Evolutionary conservation across 2,113 vertebrate species (phyloP), one percentile per base, ranked within the genome.

Genomic region (Trichechus manatus): DNA sequence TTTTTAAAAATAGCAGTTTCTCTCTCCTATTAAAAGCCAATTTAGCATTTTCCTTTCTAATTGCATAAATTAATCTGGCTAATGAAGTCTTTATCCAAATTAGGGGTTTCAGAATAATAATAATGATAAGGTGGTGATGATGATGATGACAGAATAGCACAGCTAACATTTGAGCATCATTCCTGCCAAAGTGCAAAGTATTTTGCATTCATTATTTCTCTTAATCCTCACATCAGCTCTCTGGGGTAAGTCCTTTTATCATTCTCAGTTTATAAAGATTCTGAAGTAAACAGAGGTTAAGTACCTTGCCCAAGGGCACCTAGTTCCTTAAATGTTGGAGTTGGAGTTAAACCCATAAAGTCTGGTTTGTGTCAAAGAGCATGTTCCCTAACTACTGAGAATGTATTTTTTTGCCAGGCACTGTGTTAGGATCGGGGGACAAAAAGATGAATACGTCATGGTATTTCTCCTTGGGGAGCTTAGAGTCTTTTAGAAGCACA

Each of bases 61-160:
- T 87, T 95, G 93, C n/a, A 64, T 87, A 75, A 97, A 96, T 94
- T 84, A 96, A 97, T 94, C 85, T 93, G 86, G 39, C 5, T 96
- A 56, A 80, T 63, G 33, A 95, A 93, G 59, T 93, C n/a, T 63
- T 94, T 92, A 31, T 96, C 81, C 96, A 78, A 66, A 86, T 75
- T 64, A 87, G 64, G 70, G 61, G 29, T n/a, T 19, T 79, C 47
- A 66, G 50, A 63, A 61, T 44, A 66, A 61, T 31, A 50, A 68
- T 5, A 15, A 36, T 44, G 47, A 47, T 4, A 11, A 47, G 25
- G 27, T 31, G 74, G 42, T 29, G 68, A 36, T 20, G 4, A 70
- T 36, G 29, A 85, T 11, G 27, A 68, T 47, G 82, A 70, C 25
- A 42, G 82, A 89, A 66, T 0, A 64, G n/a, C 17, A n/a, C 0